A percentile compares a stretch with the other conserved stretches of the same genome.
These are phyloP conservation scores for Dinocampus coccinellae DNA, from an alignment of 2,888 invertebrate genomes.

Conservation along the genomic window DNA sequence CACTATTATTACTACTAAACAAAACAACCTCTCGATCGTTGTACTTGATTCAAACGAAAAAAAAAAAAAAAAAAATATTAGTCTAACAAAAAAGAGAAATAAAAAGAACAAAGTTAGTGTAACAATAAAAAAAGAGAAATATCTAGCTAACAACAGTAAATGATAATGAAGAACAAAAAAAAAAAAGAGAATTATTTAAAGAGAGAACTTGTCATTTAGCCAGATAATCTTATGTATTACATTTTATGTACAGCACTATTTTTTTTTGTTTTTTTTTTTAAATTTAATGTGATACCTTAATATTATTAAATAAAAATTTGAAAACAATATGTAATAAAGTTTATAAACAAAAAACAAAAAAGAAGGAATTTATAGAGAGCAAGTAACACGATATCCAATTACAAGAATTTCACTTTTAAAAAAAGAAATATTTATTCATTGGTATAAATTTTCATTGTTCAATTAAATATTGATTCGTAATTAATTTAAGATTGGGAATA, in stretches of 20 bases:
- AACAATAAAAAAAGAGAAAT: constrained; percentile 19
- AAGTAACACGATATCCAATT: background rate
- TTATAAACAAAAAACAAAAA: constrained; percentile 23
- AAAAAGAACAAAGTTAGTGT: constrained; percentile 10
- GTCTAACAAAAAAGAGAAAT: constrained; percentile 16
- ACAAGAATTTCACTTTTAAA: constrained; percentile 25
- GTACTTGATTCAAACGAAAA: constrained; percentile 49
- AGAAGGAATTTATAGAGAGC: constrained; percentile 33
- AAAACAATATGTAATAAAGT: constrained; percentile 48
- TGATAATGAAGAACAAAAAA: constrained; percentile 51
- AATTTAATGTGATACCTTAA: constrained; percentile 68
- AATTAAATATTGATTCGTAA: constrained; percentile 27
- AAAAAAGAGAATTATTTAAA: constrained; percentile 43
- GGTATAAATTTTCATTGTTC: background rate
- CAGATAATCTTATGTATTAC: no score
- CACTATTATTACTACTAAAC: no score
- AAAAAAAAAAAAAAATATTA: constrained; percentile 43
- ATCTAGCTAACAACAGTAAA: background rate
- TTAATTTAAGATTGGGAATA: constrained; percentile 33
- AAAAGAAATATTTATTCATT: background rate
- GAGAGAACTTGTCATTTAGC: no score
- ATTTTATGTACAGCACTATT: constrained; percentile 64
- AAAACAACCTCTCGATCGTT: constrained; percentile 45
- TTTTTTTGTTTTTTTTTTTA: constrained; percentile 52
- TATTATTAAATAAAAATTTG: constrained; percentile 54